These are phyloP conservation scores for Metridium senile DNA, from an alignment of 92 coral and sea anemone species.

Conservation along the genomic window DNA sequence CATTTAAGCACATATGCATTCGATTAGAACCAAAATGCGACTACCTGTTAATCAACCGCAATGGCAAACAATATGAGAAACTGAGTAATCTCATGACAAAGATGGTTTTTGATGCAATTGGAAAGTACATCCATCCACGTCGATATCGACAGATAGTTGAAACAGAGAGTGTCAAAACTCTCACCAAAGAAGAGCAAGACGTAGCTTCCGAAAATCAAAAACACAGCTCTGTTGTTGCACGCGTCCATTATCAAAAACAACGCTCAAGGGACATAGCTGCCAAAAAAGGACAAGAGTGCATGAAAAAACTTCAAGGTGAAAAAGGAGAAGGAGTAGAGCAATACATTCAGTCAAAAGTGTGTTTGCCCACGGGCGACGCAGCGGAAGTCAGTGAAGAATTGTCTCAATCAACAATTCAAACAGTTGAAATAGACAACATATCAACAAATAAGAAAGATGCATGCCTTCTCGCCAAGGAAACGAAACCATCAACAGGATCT, in stretches of 20 bases:
- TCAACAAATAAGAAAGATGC: background rate
- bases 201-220: constrained; percentile 46
- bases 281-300: constrained; percentile 26
- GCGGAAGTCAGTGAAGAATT: background rate
- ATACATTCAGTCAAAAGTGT: background rate
- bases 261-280: constrained; percentile 37
- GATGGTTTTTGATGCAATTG: constrained; percentile 44
- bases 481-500: background rate
- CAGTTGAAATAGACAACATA: background rate
- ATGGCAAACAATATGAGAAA: background rate
- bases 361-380: background rate
- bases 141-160: constrained; percentile 49
- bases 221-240: constrained; percentile 47
- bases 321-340: constrained; percentile 10
- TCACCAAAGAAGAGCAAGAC: constrained; percentile 28
- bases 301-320: constrained; percentile 24
- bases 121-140: constrained; percentile 42
- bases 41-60: constrained; percentile 41
- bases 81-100: constrained; percentile 28
- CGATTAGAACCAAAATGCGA: constrained; percentile 47
- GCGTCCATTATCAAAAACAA: constrained; percentile 46
- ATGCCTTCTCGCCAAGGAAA: background rate
- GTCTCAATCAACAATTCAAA: background rate
- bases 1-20: constrained; percentile 32
- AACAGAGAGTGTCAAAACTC: constrained; percentile 38